A percentile compares a stretch with the other conserved stretches of the same genome.
phyloP scores from a whole-genome alignment of 2,113 vertebrate species.

The Elachura formosa region DNA sequence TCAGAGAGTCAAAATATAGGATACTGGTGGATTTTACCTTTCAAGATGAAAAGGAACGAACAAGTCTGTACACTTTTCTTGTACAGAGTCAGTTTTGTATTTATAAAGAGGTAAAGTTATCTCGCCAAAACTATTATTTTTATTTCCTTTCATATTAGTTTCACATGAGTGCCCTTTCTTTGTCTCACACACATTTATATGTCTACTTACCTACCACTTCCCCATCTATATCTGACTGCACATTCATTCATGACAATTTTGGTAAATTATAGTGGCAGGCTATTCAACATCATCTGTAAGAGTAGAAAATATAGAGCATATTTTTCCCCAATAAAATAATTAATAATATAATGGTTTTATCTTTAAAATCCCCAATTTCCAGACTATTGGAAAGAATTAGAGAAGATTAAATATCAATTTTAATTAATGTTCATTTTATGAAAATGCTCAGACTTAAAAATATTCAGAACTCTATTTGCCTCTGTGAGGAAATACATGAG shows the following conservation, averaged over 20 bases:
- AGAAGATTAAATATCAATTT: background rate
- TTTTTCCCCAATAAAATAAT: background rate
- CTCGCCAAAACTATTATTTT: background rate
- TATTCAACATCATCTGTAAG: background rate
- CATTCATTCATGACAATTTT: background rate
- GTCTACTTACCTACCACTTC: background rate
- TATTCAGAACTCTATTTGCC: background rate
- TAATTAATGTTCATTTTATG: background rate
- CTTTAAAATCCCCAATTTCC: background rate
- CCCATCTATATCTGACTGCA: background rate
- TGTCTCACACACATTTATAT: background rate
- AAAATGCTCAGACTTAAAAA: background rate
- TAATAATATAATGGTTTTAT: background rate
- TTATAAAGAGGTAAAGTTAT: background rate
- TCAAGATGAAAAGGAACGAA: background rate
- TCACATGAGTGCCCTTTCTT: background rate
- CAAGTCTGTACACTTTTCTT: background rate
- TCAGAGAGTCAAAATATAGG: background rate
- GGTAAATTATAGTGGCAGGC: background rate
- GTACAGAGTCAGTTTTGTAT: background rate
- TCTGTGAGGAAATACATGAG: background rate
- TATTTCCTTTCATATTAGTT: background rate
- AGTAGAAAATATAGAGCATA: background rate
- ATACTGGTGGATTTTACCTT: background rate
- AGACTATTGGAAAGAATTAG: background rate